A percentile compares a stretch with the other conserved stretches of the same genome.
These are phyloP conservation scores for Leptopterna dolabrata DNA, from an alignment of 2,888 invertebrate genomes.

Conservation along the genomic window DNA sequence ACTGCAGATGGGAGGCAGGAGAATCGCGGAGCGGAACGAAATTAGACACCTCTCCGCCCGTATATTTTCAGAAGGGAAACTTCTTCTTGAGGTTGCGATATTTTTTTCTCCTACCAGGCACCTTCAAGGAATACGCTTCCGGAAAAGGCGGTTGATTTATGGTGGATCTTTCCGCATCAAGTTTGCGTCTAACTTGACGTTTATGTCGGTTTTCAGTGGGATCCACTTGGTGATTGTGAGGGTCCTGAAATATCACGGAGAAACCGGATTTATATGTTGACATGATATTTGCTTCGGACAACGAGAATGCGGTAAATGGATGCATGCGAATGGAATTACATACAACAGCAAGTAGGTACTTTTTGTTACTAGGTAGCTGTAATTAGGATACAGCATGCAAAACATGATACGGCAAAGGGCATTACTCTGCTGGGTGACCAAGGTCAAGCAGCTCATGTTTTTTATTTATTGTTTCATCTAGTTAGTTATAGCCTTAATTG, in stretches of 20 bases:
- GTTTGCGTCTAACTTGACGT: constrained; percentile 10
- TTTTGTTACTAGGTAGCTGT: no score
- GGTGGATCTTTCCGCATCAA: neutral
- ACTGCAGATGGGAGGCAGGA: neutral
- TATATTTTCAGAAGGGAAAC: constrained; percentile 12
- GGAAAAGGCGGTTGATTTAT: constrained; percentile 26
- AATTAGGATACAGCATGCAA: no score
- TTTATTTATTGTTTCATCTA: no score
- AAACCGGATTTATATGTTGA: neutral
- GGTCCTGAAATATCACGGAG: neutral
- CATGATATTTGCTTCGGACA: no score
- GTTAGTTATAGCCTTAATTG: no score
- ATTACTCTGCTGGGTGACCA: no score
- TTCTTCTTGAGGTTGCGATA: neutral
- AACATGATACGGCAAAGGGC: no score
- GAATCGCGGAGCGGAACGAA: constrained; percentile 13
- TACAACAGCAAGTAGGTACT: no score
- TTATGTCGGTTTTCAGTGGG: constrained; percentile 1
- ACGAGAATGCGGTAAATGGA: no score
- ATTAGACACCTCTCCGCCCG: constrained; percentile 18
- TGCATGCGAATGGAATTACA: no score
- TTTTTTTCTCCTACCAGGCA: neutral
- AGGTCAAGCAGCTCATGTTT: no score
- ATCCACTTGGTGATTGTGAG: neutral
- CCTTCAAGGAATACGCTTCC: neutral